Evolutionary conservation across 2,888 invertebrate species (phyloP).

Genomic region (Pediacus dermestoides): DNA sequence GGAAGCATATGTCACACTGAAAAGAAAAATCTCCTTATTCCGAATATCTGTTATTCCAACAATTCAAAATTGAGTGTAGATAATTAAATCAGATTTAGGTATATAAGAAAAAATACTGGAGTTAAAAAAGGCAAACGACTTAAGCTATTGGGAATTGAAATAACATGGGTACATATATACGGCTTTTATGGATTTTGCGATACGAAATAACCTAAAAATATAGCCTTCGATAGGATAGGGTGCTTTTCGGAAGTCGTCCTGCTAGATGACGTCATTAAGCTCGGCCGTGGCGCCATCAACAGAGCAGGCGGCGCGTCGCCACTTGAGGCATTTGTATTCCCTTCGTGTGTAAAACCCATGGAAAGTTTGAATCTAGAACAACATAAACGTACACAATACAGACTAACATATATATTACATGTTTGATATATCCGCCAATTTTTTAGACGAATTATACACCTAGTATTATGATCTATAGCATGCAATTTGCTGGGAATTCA

Average conservation of each 20-base stretch:
- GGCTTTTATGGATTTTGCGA: constrained; percentile 22
- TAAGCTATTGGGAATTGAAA: constrained; percentile 20
- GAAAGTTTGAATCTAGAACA: constrained; percentile 39
- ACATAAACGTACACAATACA: constrained; percentile 34
- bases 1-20: too few relatives aligned
- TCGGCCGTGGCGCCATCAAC: constrained; percentile 40
- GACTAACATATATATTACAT: constrained; percentile 7
- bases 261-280: constrained; percentile 45
- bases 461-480: too few relatives aligned
- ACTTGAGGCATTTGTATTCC: constrained; percentile 43
- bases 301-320: constrained; percentile 40
- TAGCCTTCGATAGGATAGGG: constrained; percentile 28
- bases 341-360: constrained; percentile 34
- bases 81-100: constrained; percentile 1
- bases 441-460: too few relatives aligned
- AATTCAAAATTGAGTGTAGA: too few relatives aligned
- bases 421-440: constrained; percentile 7
- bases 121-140: constrained; percentile 17
- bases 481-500: not conserved
- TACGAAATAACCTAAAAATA: constrained; percentile 25
- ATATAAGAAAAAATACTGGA: constrained; percentile 1
- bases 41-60: too few relatives aligned
- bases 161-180: constrained; percentile 19
- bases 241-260: constrained; percentile 43
- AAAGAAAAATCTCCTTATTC: too few relatives aligned